Evolutionary conservation across 2,113 vertebrate genomes (phyloP).

Genomic region (Tetrax tetrax): DNA sequence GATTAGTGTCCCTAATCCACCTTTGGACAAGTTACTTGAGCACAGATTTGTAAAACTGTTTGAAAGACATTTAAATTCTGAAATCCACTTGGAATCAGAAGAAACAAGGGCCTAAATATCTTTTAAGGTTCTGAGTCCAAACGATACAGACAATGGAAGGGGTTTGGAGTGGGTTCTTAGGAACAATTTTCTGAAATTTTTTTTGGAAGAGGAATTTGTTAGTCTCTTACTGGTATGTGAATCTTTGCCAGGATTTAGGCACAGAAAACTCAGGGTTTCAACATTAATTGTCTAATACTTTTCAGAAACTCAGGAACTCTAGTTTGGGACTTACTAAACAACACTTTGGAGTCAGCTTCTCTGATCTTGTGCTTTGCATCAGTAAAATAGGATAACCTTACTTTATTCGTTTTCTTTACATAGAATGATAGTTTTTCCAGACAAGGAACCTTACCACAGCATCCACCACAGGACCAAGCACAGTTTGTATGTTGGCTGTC

Average conservation of each 20-base stretch:
- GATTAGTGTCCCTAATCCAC: neutral
- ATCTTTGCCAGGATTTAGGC: neutral
- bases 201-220: neutral
- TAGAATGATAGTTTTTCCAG: neutral
- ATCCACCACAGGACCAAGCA: neutral
- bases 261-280: neutral
- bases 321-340: neutral
- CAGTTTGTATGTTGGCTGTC: neutral
- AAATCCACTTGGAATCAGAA: neutral
- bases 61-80: neutral
- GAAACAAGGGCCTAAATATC: neutral
- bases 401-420: neutral
- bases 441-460: neutral
- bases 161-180: neutral
- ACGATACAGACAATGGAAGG: neutral
- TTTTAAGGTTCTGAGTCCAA: neutral
- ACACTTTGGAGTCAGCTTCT: neutral
- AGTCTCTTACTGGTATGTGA: neutral
- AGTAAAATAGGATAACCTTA: neutral
- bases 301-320: neutral
- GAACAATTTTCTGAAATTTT: neutral
- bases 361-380: neutral
- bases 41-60: neutral
- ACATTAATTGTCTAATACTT: neutral
- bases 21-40: neutral